phyloP scores from a whole-genome alignment of 2,113 vertebrate genomes.

The Dicaeum eximium region DNA sequence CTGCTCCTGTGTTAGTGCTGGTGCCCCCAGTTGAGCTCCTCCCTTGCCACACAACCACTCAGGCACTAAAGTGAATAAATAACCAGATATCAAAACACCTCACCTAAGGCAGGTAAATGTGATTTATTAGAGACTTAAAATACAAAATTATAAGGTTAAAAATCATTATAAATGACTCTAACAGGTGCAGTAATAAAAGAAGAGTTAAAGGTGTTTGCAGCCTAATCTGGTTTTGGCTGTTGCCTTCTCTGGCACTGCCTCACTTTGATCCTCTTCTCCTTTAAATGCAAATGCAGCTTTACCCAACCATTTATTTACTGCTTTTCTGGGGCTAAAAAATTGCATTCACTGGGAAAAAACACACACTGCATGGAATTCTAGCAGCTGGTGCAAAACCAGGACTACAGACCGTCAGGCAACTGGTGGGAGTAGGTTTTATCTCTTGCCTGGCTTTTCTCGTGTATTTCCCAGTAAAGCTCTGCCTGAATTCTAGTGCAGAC shows the following conservation, averaged over 20 bases:
- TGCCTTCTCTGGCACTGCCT: neutral
- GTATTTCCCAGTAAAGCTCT: neutral
- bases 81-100: slow-evolving; percentile 14
- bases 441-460: neutral
- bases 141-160: slow-evolving; percentile 13
- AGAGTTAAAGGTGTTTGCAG: neutral
- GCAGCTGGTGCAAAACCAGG: slow-evolving; percentile 3
- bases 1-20: neutral
- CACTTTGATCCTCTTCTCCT: neutral
- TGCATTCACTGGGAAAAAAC: slow-evolving; percentile 15
- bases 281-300: slow-evolving; percentile 21
- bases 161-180: slow-evolving; percentile 27
- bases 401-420: neutral
- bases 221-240: neutral
- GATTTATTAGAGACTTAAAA: slow-evolving; percentile 22
- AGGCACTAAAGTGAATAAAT: slow-evolving; percentile 24
- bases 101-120: neutral
- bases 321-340: slow-evolving; percentile 22
- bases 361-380: neutral
- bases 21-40: neutral
- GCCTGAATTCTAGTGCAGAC: neutral
- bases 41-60: neutral
- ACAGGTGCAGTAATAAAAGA: neutral
- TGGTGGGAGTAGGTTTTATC: neutral
- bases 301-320: slow-evolving; percentile 23